Evolutionary conservation across 2,113 vertebrate species (phyloP).

Genomic region (Excalfactoria chinensis): DNA sequence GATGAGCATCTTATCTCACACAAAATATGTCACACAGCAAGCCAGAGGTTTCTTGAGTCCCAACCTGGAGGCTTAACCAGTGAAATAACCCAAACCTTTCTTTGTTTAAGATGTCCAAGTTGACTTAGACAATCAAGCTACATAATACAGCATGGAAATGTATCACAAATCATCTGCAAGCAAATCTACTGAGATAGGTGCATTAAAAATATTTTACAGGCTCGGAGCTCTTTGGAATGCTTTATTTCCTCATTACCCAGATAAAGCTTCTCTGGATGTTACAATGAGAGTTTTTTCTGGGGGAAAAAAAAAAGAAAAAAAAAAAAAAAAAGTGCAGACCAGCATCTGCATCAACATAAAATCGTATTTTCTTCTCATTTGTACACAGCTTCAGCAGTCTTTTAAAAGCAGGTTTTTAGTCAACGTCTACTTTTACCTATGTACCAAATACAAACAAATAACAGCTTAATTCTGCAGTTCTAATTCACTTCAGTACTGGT

Average conservation of each 20-base stretch:
- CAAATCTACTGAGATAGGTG: not conserved
- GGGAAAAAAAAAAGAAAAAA: too few species aligned
- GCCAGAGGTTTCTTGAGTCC: not conserved
- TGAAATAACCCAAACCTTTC: not conserved
- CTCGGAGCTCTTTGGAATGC: rapidly evolving
- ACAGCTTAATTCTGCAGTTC: not conserved
- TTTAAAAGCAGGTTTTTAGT: not conserved
- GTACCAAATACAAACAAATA: not conserved
- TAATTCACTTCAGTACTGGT: not conserved
- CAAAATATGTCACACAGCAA: not conserved
- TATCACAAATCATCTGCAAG: not conserved
- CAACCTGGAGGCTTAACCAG: not conserved
- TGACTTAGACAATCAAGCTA: not conserved
- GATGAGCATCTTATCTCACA: not conserved
- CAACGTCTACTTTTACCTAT: not conserved
- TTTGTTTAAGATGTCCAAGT: not conserved
- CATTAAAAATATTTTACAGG: not conserved
- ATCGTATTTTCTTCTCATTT: not conserved
- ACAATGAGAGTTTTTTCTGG: not conserved
- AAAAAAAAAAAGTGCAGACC: not conserved
- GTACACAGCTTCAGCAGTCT: not conserved
- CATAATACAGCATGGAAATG: not conserved
- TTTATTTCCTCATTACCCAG: not conserved
- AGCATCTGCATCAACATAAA: not conserved
- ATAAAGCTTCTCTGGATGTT: not conserved